Percentiles rank a stretch among this genome's conserved stretches.
Conservation (phyloP, 2,888 invertebrate genomes). For the Nymphalis polychloros region DNA sequence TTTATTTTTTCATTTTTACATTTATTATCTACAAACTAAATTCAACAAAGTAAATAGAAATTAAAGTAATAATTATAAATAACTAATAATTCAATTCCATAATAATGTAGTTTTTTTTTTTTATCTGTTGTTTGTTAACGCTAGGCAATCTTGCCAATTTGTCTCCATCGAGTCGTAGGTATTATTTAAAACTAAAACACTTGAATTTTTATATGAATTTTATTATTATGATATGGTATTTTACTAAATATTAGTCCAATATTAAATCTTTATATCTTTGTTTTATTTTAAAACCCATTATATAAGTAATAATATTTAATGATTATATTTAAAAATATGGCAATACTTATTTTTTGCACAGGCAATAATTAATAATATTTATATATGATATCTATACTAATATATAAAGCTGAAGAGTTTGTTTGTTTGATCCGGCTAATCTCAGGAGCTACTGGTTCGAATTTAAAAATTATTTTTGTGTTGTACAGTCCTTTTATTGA, state of each 20-base stretch:
- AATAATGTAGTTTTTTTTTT: too few relatives aligned
- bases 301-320: slow-evolving; percentile 15
- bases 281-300: slow-evolving; percentile 59
- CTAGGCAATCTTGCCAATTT: too few relatives aligned
- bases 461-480: too few relatives aligned
- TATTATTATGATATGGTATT: slow-evolving; percentile 80
- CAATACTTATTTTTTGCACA: not conserved
- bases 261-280: slow-evolving; percentile 73
- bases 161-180: slow-evolving; percentile 54
- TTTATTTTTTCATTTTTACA: not conserved
- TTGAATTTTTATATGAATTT: slow-evolving; percentile 81
- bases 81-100: too few relatives aligned
- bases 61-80: too few relatives aligned
- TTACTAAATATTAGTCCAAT: slow-evolving; percentile 81
- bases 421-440: too few relatives aligned
- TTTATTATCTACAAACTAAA: slow-evolving; percentile 5
- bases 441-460: too few relatives aligned
- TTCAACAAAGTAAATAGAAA: too few relatives aligned
- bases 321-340: not conserved
- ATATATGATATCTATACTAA: too few relatives aligned
- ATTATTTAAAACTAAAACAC: slow-evolving; percentile 77
- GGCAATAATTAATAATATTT: not conserved
- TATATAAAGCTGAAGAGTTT: too few relatives aligned
- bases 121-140: too few relatives aligned
- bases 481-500: too few relatives aligned